phyloP scores from a whole-genome alignment of 2,888 invertebrate genomes.

The Alentia gelatinosa region DNA sequence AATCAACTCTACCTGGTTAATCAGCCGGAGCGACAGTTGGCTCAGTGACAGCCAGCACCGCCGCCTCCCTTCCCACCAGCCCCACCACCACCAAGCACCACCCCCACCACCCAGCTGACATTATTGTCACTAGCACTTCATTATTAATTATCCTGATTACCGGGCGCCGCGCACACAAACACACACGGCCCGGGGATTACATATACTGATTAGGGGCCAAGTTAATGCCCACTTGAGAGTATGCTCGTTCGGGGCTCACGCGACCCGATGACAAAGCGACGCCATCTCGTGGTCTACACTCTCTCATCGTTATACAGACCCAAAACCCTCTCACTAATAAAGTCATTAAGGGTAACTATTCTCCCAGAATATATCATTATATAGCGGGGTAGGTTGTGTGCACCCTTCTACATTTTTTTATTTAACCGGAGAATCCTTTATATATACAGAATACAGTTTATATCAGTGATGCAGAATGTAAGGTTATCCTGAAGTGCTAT shows the following conservation, averaged over 20 bases:
- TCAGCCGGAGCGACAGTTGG: slow-evolving; percentile 47
- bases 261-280: slow-evolving; percentile 1
- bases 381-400: no score
- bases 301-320: no score
- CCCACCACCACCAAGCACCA: background rate
- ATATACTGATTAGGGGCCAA: slow-evolving; percentile 30
- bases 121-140: slow-evolving; percentile 48
- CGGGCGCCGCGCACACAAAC: slow-evolving; percentile 1
- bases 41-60: slow-evolving; percentile 8
- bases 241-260: background rate
- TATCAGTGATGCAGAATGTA: no score
- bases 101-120: background rate
- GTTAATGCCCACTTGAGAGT: slow-evolving; percentile 16
- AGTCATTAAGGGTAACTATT: no score
- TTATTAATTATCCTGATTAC: slow-evolving; percentile 51
- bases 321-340: no score
- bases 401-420: no score
- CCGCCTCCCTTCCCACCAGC: background rate
- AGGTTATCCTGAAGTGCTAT: no score
- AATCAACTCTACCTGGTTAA: slow-evolving; percentile 28
- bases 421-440: no score
- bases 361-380: no score
- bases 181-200: background rate
- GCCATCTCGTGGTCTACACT: background rate
- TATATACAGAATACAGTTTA: no score